These are phyloP conservation scores for Ophonus ardosiacus DNA, from an alignment of 2,888 invertebrate species.

Conservation along the genomic window DNA sequence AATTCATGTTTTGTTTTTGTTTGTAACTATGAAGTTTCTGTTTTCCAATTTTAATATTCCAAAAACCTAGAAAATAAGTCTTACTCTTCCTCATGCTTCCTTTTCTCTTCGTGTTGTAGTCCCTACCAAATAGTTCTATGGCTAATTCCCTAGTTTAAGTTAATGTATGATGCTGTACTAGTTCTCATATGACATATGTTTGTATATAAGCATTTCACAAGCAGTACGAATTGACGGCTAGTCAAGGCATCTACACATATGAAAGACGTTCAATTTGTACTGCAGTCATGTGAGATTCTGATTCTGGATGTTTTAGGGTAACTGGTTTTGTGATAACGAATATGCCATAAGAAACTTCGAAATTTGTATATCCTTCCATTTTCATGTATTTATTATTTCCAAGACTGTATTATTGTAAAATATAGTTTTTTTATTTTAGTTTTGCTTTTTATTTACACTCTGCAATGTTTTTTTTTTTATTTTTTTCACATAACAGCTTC, in stretches of 20 bases:
- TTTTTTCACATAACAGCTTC: too few species aligned
- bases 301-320: constrained; percentile 27
- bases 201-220: constrained; percentile 20
- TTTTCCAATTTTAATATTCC: too few species aligned
- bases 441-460: constrained; percentile 28
- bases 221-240: not conserved
- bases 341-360: constrained; percentile 47
- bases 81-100: not conserved
- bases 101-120: not conserved
- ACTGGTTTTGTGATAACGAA: constrained; percentile 50
- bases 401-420: constrained; percentile 58
- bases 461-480: not conserved
- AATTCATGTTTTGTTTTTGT: too few species aligned
- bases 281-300: constrained; percentile 12
- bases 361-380: constrained; percentile 39
- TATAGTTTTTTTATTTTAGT: constrained; percentile 49
- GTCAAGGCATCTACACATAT: constrained; percentile 25
- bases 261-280: not conserved
- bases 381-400: constrained; percentile 53
- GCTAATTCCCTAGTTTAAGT: constrained; percentile 4
- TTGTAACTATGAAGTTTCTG: too few species aligned
- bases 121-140: not conserved
- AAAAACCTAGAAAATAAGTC: too few species aligned
- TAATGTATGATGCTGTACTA: constrained; percentile 10
- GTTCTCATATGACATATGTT: not conserved